These are phyloP conservation scores for Clanis bilineata DNA, from an alignment of 2,888 invertebrate genomes.

Conservation along the genomic window DNA sequence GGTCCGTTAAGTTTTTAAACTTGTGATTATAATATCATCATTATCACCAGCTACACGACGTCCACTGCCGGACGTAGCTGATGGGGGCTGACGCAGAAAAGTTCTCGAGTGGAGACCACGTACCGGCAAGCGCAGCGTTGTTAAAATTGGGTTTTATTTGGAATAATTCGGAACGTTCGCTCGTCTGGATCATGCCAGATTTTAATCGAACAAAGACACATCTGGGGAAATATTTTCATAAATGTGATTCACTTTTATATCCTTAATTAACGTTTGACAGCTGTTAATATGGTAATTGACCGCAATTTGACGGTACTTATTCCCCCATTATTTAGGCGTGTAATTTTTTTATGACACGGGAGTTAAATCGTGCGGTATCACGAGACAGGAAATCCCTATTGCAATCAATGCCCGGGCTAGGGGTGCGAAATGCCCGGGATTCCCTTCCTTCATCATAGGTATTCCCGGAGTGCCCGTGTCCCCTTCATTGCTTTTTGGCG, in stretches of 20 bases:
- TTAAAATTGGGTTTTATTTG: no score
- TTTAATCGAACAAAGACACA: no score
- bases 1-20: no score
- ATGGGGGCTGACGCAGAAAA: no score
- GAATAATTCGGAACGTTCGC: no score
- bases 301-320: neutral
- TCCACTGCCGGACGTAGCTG: no score
- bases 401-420: conserved; percentile 51
- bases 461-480: conserved; percentile 61
- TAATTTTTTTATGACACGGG: conserved; percentile 21
- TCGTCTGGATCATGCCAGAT: no score
- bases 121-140: no score
- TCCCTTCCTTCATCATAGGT: conserved; percentile 73
- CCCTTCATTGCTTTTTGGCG: conserved; percentile 51
- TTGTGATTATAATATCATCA: no score
- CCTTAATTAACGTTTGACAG: neutral
- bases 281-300: neutral
- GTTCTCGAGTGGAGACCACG: no score
- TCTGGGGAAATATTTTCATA: no score
- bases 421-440: conserved; percentile 62
- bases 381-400: conserved; percentile 59
- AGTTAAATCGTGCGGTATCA: conserved; percentile 26
- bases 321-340: conserved; percentile 2
- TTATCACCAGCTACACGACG: no score
- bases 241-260: neutral